A percentile compares a stretch with the other conserved stretches of the same genome.
Evolutionary conservation across 1,140 invertebrate species (phyloP).

Genomic region (Neodiprion pinetum): DNA sequence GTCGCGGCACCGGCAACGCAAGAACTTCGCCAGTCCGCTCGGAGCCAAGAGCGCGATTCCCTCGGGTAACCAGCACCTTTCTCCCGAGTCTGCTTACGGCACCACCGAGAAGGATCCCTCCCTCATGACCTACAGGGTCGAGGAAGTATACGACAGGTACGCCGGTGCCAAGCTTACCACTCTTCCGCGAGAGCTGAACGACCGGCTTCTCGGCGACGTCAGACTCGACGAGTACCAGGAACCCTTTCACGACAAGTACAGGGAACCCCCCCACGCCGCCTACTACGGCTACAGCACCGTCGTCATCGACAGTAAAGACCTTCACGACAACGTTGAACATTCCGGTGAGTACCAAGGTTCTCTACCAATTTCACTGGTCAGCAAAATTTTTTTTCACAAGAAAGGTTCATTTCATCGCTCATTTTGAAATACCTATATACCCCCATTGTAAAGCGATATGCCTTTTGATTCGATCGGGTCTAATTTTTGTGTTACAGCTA

Average conservation of each 20-base stretch:
- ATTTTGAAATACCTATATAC: too few species aligned
- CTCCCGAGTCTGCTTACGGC: conserved; percentile 57
- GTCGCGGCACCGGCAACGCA: conserved; percentile 66
- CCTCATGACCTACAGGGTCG: conserved; percentile 58
- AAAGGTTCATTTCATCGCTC: too few species aligned
- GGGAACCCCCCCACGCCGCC: conserved; percentile 58
- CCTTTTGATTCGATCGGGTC: neutral
- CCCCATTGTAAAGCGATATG: conserved; percentile 9
- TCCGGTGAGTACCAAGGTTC: conserved; percentile 48
- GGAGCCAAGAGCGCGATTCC: conserved; percentile 58
- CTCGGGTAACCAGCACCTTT: conserved; percentile 55
- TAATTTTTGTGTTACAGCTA: too few species aligned
- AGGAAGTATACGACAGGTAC: conserved; percentile 59
- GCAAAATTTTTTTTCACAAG: too few species aligned
- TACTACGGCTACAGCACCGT: conserved; percentile 66
- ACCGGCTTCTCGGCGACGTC: conserved; percentile 57
- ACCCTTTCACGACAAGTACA: conserved; percentile 63
- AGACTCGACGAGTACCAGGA: conserved; percentile 64
- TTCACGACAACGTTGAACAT: conserved; percentile 60
- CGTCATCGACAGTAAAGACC: conserved; percentile 63
- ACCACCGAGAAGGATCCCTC: conserved; percentile 59
- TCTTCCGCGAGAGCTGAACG: conserved; percentile 57
- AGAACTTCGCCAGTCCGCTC: conserved; percentile 62
- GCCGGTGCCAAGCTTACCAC: conserved; percentile 55
- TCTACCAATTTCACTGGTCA: neutral